Base-by-base conservation (phyloP, 2,888 invertebrate genomes). In the Hypsopygia costalis region DNA sequence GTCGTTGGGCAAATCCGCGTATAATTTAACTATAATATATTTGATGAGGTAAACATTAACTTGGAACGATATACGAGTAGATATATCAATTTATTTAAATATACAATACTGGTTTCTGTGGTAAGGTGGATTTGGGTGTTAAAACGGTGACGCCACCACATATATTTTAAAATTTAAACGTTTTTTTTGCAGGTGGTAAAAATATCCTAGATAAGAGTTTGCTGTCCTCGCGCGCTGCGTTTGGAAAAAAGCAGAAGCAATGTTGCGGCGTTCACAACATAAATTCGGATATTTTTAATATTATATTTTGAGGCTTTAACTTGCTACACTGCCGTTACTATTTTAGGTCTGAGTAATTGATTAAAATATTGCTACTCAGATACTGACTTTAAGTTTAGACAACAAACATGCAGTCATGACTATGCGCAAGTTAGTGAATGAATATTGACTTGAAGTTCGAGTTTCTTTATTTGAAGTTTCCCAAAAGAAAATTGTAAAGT, bases 51-150 rank as follows among this genome's bases (percentile, higher is more conserved):
- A 36, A 29, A 22, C 27, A 12, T 11, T 11, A 27, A 27, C 28
- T 29, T 36, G 5, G 6, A 12, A 5, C n/a, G 25, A 10, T 11
- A 29, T 21, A n/a, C n/a, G 9, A n/a, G n/a, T n/a, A n/a, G n/a
- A 9, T 16, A 36, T 11, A 16, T 29, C 16, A 11, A 21, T 7
- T 29, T 21, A 22, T 37, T 37, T 31, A 11, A 36, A 37, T 37
- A 31, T 30, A 30, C 10, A 10, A 5, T 30, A 37, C 36, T n/a
- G 36, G 36, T 37, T 35, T 6, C 4, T 16, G 16, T 16, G 4
- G 4, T 4, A 16, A 16, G 16, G 16, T 16, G 16, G 16, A 11
- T 22, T 9, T 12, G 20, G 4, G 6, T 16, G 10, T 11, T 22
- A 21, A 10, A 33, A 1, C 20, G 9, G 11, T 34, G 25, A 34